Evolutionary conservation across 2,888 invertebrate species (phyloP), one percentile per base, ranked within the genome.

Genomic region (Synanthedon vespiformis): DNA sequence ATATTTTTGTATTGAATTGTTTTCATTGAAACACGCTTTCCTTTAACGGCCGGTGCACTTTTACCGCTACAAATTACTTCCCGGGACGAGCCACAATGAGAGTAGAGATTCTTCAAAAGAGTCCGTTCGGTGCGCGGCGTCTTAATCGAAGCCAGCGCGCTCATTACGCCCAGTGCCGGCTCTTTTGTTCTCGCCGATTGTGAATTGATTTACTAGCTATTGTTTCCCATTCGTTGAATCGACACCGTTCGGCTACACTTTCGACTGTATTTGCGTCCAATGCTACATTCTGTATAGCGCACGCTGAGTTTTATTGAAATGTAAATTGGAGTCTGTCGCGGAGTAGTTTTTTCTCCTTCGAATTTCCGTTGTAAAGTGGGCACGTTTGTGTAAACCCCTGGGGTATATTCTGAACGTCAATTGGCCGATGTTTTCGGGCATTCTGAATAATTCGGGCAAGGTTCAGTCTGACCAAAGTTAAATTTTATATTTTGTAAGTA

Each of bases 141-240:
- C 74, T 74, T 72, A 75, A 77, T 73, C 72, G 73, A 70, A 68
- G 61, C 63, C 65, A 66, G 60, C 58, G 60, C 65, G 61, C 70
- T 73, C 70, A 72, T 72, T 72, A 73, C 68, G 65, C 60, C 63
- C 61, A 54, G 56, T 50, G 54, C 54, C 53, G 53, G 52, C 67
- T 70, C 70, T 68, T 77, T 79, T 80, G 76, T 80, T 74, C 69
- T 64, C 59, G 64, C 63, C 63, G 62, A 59, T 65, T 67, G 63
- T 68, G 73, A 77, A 80, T 80, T 82, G 80, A 82, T 83, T 84
- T 79, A 77, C 73, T 70, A 65, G 61, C 75, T 64, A 81, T 81
- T 84, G 80, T 82, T 70, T 70, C 63, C 22, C 61, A 52, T 57
- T 61, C 60, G 57, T 59, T 59, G 58, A 62, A 57, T 57, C 61